These are phyloP conservation scores for Phyllotreta striolata DNA, from an alignment of 2,888 invertebrate genomes.

Conservation along the genomic window DNA sequence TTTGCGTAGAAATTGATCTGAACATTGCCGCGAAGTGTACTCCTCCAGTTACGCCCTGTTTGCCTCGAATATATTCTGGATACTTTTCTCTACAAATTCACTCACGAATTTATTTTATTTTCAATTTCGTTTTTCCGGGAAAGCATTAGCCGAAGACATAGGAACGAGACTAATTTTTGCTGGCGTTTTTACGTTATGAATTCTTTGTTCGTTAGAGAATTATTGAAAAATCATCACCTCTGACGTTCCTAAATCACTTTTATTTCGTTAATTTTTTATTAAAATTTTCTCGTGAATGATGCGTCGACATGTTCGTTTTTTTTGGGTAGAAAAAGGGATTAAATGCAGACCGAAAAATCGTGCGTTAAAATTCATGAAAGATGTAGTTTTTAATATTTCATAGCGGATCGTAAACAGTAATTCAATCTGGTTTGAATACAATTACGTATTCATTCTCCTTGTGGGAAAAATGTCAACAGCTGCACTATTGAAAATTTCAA, in stretches of 20 bases:
- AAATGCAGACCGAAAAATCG: conserved; percentile 24
- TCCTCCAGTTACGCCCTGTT: conserved; percentile 39
- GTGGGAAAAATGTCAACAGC: conserved; percentile 54
- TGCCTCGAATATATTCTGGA: conserved; percentile 38
- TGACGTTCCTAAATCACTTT: too few species aligned
- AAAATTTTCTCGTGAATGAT: conserved; percentile 1
- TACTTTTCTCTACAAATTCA: conserved; percentile 27
- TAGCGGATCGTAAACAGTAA: conserved; percentile 48
- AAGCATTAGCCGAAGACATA: conserved; percentile 11
- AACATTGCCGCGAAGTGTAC: conserved; percentile 44
- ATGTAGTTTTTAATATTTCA: conserved; percentile 43
- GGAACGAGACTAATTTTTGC: background rate
- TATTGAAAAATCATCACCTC: too few species aligned
- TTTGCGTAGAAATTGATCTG: conserved; percentile 57
- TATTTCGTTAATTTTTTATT: too few species aligned
- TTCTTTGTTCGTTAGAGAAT: too few species aligned
- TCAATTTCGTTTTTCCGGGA: conserved; percentile 21
- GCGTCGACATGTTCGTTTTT: conserved; percentile 7
- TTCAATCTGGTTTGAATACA: conserved; percentile 51
- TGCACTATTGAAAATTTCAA: conserved; percentile 53
- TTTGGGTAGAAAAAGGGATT: conserved; percentile 11
- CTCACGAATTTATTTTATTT: conserved; percentile 25
- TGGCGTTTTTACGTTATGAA: too few species aligned
- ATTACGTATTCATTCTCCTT: conserved; percentile 54
- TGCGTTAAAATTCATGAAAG: conserved; percentile 35